Percentiles rank a stretch among this genome's conserved stretches.
phyloP scores from a whole-genome alignment of 2,113 vertebrate genomes.

The Taurulus bubalis region DNA sequence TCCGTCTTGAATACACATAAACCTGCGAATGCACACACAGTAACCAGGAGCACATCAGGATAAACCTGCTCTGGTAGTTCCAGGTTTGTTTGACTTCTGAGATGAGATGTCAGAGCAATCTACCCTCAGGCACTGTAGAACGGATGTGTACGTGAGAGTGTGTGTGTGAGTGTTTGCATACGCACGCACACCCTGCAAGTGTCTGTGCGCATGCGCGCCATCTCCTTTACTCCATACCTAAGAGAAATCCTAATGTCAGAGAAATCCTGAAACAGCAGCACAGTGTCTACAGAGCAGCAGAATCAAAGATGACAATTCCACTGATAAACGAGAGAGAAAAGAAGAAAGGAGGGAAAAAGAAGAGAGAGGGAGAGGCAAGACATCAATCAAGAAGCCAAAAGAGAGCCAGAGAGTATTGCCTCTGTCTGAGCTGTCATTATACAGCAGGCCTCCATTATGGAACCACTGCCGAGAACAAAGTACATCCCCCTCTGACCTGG shows the following conservation, averaged over 20 bases:
- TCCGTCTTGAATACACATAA: constrained; percentile 29
- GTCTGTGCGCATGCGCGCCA: constrained; percentile 6
- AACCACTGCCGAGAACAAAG: constrained; percentile 68
- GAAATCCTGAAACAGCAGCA: constrained; percentile 50
- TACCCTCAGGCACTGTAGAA: constrained; percentile 61
- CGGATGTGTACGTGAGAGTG: constrained; percentile 43
- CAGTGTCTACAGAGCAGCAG: constrained; percentile 39
- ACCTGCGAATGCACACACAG: not conserved
- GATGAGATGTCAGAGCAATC: constrained; percentile 71
- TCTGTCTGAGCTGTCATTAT: constrained; percentile 72
- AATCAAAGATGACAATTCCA: constrained; percentile 61
- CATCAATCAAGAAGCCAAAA: constrained; percentile 43
- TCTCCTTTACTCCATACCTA: constrained; percentile 38
- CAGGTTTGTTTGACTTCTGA: constrained; percentile 76
- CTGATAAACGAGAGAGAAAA: constrained; percentile 42
- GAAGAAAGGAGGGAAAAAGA: constrained; percentile 6
- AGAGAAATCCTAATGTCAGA: constrained; percentile 61
- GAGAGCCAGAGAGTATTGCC: constrained; percentile 46
- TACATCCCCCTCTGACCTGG: constrained; percentile 65
- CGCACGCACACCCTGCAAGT: not conserved
- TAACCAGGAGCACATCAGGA: constrained; percentile 63
- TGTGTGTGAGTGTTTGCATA: constrained; percentile 37
- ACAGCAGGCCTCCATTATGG: constrained; percentile 77
- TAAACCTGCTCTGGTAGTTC: constrained; percentile 77
- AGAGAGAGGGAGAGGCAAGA: constrained; percentile 11